Evolutionary conservation across 2,888 invertebrate species (phyloP), one percentile per base, ranked within the genome.

Genomic region (Plagiodera versicolora): DNA sequence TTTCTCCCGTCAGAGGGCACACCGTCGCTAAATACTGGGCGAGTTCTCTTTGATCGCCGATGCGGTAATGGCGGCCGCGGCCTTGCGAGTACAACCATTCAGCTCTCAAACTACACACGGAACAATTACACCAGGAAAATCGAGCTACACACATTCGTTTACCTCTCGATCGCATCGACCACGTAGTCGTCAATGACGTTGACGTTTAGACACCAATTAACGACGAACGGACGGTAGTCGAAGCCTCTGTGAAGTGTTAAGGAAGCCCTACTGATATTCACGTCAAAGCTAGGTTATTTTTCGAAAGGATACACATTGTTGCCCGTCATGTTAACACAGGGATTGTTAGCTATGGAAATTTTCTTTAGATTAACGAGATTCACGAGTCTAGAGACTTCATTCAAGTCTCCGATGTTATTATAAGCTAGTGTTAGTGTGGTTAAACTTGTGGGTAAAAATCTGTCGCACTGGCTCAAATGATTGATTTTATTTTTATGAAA

Each of bases 81-180:
- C 96, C 96, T 83, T 96, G 96, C 66, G 95, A 95, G 81, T 95
- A 95, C 59, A 96, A 82, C 96, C 96, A 97, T 78, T 96, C 96
- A 0, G 95, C 95, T 82, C 93, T 92, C 68, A 95, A 83, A 78
- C 95, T 94, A 79, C 58, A n/a, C n/a, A n/a, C n/a, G n/a, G n/a
- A n/a, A n/a, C n/a, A n/a, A n/a, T n/a, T n/a, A n/a, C n/a, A n/a
- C n/a, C n/a, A n/a, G n/a, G n/a, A n/a, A n/a, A n/a, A n/a, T n/a
- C n/a, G n/a, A n/a, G n/a, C n/a, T n/a, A n/a, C 35, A 53, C 9
- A 44, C 10, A 24, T n/a, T 24, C 45, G 32, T n/a, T 65, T 70
- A 92, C 94, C 91, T 92, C 84, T 96, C 96, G 71, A 94, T 91
- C 59, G 95, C 92, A 79, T 92, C 91, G 67, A 95, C 92, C 50